Conservation (phyloP, 2,113 vertebrate genomes). For the Edolisoma coerulescens region DNA sequence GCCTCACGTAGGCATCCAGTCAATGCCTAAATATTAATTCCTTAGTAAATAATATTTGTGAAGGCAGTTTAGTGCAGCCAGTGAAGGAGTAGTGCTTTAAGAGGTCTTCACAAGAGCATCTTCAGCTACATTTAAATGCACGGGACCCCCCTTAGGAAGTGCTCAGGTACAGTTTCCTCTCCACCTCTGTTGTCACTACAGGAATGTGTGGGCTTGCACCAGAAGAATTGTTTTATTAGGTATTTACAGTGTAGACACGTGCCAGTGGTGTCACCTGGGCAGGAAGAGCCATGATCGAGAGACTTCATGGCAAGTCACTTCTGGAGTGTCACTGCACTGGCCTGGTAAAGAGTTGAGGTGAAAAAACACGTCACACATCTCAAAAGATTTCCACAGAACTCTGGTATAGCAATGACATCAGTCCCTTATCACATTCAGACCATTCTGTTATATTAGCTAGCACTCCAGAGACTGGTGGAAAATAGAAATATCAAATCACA, state of each 20-base stretch:
- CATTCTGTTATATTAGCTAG: not conserved
- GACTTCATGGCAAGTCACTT: not conserved
- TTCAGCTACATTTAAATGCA: not conserved
- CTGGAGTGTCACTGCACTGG: not conserved
- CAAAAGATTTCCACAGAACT: not conserved
- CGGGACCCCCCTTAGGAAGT: not conserved
- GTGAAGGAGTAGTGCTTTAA: not conserved
- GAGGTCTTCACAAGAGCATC: not conserved
- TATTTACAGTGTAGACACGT: not conserved
- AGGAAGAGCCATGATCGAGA: not conserved
- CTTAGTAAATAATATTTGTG: not conserved
- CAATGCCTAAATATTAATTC: not conserved
- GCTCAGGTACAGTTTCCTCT: not conserved
- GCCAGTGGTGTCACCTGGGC: not conserved
- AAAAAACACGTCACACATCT: not conserved
- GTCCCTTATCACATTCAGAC: not conserved
- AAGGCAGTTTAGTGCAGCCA: not conserved
- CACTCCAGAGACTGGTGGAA: not conserved
- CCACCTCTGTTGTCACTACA: rapidly evolving
- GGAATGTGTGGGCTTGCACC: not conserved
- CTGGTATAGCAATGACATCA: not conserved
- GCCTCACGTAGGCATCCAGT: not conserved
- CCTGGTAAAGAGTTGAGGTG: not conserved
- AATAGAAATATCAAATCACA: not conserved
- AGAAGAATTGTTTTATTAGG: not conserved